Evolutionary conservation across 2,113 vertebrate genomes (phyloP), one percentile per base, ranked within the genome.

Genomic region (Canis aureus): DNA sequence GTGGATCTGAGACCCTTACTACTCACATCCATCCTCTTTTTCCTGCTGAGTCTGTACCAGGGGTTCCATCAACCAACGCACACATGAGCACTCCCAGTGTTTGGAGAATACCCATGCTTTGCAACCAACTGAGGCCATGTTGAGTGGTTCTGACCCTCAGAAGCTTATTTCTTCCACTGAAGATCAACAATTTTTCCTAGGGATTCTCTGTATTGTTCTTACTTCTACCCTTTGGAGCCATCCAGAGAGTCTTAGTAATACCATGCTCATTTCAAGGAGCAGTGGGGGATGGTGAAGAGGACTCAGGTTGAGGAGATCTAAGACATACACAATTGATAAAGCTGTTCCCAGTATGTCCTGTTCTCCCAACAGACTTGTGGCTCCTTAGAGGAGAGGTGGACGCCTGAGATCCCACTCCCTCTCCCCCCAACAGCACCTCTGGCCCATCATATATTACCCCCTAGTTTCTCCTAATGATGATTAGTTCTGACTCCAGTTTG

Each of bases 1-100:
- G 55, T 43, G 73, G 11, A 23, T 43, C 35, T 71, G 67, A 71
- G 17, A 59, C 0, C 5, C 27, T 62, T n/a, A 29, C 6, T 23
- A 16, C 19, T 93, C 35, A 25, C 8, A 4, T 84, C n/a, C 2
- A 1, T 20, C 29, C 35, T 84, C 23, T 53, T 2, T 79, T 23
- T 11, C 4, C 55, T 23, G 20, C n/a, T 19, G 3, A 73, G 25
- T 32, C 38, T 57, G 23, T 0, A 1, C 25, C 22, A 57, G 23
- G 57, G 32, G 29, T 25, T 13, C 4, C 7, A 29, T 23, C 35
- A 8, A 7, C 29, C 49, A 2, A 0, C 0, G 1, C 0, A 11
- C 13, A 3, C 4, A 0, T 20, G 29, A 76, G 3, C 69, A n/a
- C 17, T 17, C n/a, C n/a, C 59, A 55, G 9, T 2, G 6, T 27